These are phyloP conservation scores for Sesia bembeciformis DNA, from an alignment of 2,888 invertebrate genomes.

Conservation along the genomic window DNA sequence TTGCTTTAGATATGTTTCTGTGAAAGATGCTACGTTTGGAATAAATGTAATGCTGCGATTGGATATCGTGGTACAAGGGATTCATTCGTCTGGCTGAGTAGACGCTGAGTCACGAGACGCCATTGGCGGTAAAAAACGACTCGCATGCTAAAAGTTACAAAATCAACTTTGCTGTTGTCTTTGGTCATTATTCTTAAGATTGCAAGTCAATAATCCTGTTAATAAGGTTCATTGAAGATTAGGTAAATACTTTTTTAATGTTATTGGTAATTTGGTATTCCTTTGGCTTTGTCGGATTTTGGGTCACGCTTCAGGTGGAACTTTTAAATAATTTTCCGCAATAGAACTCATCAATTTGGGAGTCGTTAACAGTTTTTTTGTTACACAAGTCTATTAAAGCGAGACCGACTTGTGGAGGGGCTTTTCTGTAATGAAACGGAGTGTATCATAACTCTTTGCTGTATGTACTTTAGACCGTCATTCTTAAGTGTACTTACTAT, in stretches of 20 bases:
- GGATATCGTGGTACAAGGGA: constrained; percentile 16
- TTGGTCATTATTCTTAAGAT: constrained; percentile 5
- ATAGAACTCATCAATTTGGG: constrained; percentile 46
- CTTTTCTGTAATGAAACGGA: not conserved
- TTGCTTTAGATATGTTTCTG: not conserved
- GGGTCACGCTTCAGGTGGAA: constrained; percentile 29
- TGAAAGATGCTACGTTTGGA: not conserved
- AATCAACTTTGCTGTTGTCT: constrained; percentile 15
- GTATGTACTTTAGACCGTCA: not conserved
- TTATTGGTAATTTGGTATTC: too few species aligned
- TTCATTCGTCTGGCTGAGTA: constrained; percentile 31
- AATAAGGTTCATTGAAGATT: too few species aligned
- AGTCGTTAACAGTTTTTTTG: constrained; percentile 37
- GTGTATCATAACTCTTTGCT: not conserved
- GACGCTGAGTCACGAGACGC: constrained; percentile 45
- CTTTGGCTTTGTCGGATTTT: constrained; percentile 10
- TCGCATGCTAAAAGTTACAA: constrained; percentile 10
- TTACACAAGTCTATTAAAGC: constrained; percentile 24
- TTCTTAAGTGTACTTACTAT: too few species aligned
- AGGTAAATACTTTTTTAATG: too few species aligned
- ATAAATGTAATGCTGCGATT: not conserved
- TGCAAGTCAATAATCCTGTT: not conserved
- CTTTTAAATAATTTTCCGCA: constrained; percentile 46
- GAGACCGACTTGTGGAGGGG: constrained; percentile 19
- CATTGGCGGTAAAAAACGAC: constrained; percentile 20